Conservation (phyloP, 2,113 vertebrate species). For the Heterochromis multidens region DNA sequence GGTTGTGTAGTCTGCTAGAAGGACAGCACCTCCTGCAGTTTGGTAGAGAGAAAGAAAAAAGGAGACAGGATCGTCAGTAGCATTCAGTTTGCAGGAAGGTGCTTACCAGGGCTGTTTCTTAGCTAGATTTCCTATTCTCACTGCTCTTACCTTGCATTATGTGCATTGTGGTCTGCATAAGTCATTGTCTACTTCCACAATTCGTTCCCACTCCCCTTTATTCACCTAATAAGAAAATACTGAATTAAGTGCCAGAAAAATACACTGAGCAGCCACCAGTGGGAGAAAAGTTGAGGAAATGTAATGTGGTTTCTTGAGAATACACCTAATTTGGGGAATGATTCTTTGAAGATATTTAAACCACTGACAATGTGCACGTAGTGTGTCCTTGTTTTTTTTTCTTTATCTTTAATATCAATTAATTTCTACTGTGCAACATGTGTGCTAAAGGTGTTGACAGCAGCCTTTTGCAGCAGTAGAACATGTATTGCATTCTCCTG, state of each 20-base stretch:
- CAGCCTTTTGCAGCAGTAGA: neutral
- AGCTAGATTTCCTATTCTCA: neutral
- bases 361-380: neutral
- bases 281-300: neutral
- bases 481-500: neutral
- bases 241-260: neutral
- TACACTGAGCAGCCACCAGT: neutral
- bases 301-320: neutral
- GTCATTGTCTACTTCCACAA: neutral
- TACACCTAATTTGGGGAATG: neutral
- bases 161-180: neutral
- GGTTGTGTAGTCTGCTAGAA: neutral
- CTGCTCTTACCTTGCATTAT: neutral
- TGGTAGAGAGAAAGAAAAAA: neutral
- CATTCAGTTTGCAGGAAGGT: neutral
- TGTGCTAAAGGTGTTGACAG: neutral
- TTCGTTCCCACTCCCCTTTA: neutral
- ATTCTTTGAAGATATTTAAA: neutral
- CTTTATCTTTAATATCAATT: neutral
- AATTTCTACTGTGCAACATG: neutral
- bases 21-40: conserved; percentile 11
- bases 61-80: neutral
- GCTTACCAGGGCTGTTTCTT: neutral
- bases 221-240: neutral
- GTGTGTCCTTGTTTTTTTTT: neutral